These are phyloP conservation scores for Agrypnus murinus DNA, from an alignment of 2,888 invertebrate genomes.

Conservation along the genomic window DNA sequence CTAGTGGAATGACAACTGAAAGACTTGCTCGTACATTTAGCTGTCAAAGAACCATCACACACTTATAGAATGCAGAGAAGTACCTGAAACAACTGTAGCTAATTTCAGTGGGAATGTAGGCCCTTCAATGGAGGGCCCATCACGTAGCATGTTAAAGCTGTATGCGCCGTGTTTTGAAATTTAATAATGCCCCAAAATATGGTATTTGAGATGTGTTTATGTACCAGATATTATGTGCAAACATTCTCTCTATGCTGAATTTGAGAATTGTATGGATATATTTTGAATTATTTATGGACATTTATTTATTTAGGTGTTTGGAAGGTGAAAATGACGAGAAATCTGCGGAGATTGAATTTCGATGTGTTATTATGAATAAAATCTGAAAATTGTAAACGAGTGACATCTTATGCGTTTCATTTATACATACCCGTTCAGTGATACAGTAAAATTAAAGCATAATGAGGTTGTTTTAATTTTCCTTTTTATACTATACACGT, in stretches of 20 bases:
- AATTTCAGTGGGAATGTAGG: conserved; percentile 63
- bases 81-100: conserved; percentile 68
- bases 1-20: conserved; percentile 63
- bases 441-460: too few relatives aligned
- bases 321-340: neutral
- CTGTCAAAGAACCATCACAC: conserved; percentile 64
- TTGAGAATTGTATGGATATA: conserved; percentile 48
- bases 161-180: conserved; percentile 57
- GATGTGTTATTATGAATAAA: too few relatives aligned
- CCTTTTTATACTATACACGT: too few relatives aligned
- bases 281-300: conserved; percentile 40
- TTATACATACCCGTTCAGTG: too few relatives aligned
- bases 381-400: too few relatives aligned
- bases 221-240: conserved; percentile 49
- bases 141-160: conserved; percentile 56
- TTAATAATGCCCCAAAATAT: conserved; percentile 59
- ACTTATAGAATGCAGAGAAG: conserved; percentile 58
- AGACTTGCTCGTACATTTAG: conserved; percentile 60
- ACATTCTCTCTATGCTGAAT: conserved; percentile 43
- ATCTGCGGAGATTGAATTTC: conserved; percentile 18
- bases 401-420: too few relatives aligned
- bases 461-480: too few relatives aligned
- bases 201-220: conserved; percentile 37
- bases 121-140: conserved; percentile 58
- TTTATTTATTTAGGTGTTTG: conserved; percentile 40